Evolutionary conservation across 2,797 vertebrate genomes (phyloP).

Genomic region (Hyperoplus immaculatus): DNA sequence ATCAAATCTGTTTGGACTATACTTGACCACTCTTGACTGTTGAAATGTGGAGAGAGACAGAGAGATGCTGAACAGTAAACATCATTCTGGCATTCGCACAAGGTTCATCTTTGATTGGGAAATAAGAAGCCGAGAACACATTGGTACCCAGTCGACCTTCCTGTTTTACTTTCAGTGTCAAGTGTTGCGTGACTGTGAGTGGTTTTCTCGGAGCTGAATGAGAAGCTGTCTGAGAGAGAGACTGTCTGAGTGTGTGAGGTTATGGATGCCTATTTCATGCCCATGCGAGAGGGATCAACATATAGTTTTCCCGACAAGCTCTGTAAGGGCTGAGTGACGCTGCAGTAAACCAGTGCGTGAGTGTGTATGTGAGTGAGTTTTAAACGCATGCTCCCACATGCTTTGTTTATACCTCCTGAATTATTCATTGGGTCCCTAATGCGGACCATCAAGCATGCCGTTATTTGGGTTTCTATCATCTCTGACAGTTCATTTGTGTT

Average conservation of each 20-base stretch:
- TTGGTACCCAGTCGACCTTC: conserved; percentile 37
- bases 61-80: conserved; percentile 33
- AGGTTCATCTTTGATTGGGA: conserved; percentile 40
- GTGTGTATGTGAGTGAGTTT: conserved; percentile 17
- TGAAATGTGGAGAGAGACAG: conserved; percentile 30
- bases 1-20: background rate
- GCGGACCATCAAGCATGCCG: conserved; percentile 13
- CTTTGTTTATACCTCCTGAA: conserved; percentile 42
- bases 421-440: conserved; percentile 50
- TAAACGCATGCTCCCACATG: conserved; percentile 28
- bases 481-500: conserved; percentile 35
- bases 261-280: conserved; percentile 51
- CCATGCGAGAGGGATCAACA: conserved; percentile 50
- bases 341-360: conserved; percentile 52
- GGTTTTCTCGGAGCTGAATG: conserved; percentile 33
- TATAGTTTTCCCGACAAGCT: conserved; percentile 53
- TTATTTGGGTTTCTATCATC: conserved; percentile 42
- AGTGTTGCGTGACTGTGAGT: conserved; percentile 61
- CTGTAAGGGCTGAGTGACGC: conserved; percentile 43
- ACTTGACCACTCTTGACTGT: background rate
- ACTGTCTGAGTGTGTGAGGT: conserved; percentile 19
- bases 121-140: conserved; percentile 33
- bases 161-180: conserved; percentile 50
- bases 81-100: conserved; percentile 31
- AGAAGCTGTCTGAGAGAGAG: conserved; percentile 19